Evolutionary conservation across 1,140 invertebrate genomes (phyloP).

Genomic region (Drosophila bifasciata): DNA sequence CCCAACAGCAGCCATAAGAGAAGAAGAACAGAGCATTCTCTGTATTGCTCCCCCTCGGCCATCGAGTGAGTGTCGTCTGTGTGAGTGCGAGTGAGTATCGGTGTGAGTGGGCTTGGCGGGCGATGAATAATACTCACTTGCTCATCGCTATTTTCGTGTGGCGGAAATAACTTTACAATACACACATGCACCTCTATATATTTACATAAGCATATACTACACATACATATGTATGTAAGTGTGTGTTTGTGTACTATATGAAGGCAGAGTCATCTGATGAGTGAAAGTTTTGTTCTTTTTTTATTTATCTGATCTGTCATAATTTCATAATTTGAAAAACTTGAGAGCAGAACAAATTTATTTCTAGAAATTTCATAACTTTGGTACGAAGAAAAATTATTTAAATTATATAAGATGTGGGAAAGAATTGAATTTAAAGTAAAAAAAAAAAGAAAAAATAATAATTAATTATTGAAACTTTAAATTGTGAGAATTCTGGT

Average conservation of each 20-base stretch:
- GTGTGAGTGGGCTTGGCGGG: constrained; percentile 40
- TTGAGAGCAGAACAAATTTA: constrained; percentile 8
- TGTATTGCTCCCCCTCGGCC: constrained; percentile 35
- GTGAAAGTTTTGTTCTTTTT: constrained; percentile 19
- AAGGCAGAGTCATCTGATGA: constrained; percentile 19
- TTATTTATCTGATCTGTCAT: no score
- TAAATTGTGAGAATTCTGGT: no score
- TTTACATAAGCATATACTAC: neutral
- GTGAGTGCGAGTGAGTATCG: constrained; percentile 33
- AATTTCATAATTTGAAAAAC: neutral
- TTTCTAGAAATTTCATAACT: no score
- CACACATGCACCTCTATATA: constrained; percentile 24
- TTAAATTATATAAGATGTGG: no score
- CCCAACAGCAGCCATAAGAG: constrained; percentile 12
- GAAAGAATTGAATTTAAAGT: no score
- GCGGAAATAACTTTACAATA: constrained; percentile 57
- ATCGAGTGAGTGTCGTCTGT: constrained; percentile 20
- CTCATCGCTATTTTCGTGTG: constrained; percentile 78
- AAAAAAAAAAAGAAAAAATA: no score
- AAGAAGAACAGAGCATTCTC: constrained; percentile 33
- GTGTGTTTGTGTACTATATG: constrained; percentile 14
- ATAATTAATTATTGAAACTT: no score
- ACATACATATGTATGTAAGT: constrained; percentile 3
- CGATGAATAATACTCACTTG: constrained; percentile 73
- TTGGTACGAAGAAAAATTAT: no score